Base-by-base conservation (phyloP, 2,888 invertebrate genomes). In the Eristalis tenax region DNA sequence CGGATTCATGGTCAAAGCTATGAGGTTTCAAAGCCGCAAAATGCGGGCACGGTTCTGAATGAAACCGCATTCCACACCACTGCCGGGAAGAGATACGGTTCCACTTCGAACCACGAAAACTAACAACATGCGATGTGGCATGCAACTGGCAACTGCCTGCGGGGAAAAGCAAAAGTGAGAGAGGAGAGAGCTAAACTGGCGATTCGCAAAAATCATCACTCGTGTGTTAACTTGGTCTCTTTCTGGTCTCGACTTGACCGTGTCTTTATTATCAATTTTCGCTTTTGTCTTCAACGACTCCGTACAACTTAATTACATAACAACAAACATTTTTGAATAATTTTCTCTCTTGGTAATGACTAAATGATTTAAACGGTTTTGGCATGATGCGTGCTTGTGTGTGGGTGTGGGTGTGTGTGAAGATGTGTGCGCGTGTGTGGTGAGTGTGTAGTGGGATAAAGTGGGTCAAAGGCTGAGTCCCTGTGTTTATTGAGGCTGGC, bases 251-350 rank as follows among this genome's bases (percentile, higher is more conserved):
- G 35, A 38, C 43, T 77, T 74, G 64, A 65, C 65, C 80, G 28
- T 80, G 13, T 23, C 71, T 82, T 82, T 86, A 70, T 70, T 70
- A 66, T 87, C 76, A 76, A 76, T 83, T 23, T 59, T 86, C 81
- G 73, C 66, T 81, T 81, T 68, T 43, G 73, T 43, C 59, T 82
- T 65, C 57, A 56, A 78, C 83, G 68, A 68, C 70, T 79, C 87
- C 83, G 83, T 79, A 87, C 87, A 87, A 76, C 83, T 87, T 76
- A 86, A 87, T 83, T 87, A 83, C 83, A 73, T 83, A 87, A 87
- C 87, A 87, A 87, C 83, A 83, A 83, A 86, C 18, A 75, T 40
- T 74, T 59, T 73, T 56, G 56, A 35, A 35, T 77, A 22, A 63
- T 61, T 78, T 65, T 82, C 32, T 78, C 59, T 35, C 59, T 35